phyloP scores from a whole-genome alignment of 2,113 vertebrate species.

The Salvator merianae region DNA sequence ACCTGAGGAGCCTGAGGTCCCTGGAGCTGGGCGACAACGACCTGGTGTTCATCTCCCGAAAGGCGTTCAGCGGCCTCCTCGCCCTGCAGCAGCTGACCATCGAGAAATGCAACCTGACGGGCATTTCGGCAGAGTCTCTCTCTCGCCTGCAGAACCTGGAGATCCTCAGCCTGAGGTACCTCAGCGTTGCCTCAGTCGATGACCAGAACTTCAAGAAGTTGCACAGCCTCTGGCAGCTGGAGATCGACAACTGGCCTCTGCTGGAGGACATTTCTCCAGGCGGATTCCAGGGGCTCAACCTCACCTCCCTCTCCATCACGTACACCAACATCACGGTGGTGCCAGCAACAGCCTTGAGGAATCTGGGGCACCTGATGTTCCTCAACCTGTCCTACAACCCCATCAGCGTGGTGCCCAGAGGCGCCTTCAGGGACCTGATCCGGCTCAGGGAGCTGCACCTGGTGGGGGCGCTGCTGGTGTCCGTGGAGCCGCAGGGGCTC shows the following conservation, averaged over 20 bases:
- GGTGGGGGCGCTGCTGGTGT: conserved; percentile 83
- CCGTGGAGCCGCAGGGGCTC: conserved; percentile 89
- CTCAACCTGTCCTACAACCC: conserved; percentile 96
- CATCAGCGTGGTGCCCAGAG: conserved; percentile 89
- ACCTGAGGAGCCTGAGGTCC: conserved; percentile 83
- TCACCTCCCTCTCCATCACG: conserved; percentile 93
- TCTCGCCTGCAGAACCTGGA: conserved; percentile 90
- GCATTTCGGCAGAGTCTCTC: conserved; percentile 89
- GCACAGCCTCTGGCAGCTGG: conserved; percentile 84
- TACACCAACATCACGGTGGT: conserved; percentile 95
- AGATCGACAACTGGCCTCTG: conserved; percentile 94
- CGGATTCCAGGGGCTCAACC: conserved; percentile 91
- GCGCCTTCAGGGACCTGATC: conserved; percentile 89
- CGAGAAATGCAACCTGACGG: conserved; percentile 94
- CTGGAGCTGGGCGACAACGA: conserved; percentile 96
- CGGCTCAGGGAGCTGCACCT: conserved; percentile 94
- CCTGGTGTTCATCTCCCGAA: conserved; percentile 94
- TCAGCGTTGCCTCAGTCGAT: conserved; percentile 86
- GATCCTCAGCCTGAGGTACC: conserved; percentile 88
- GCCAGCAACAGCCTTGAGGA: conserved; percentile 88
- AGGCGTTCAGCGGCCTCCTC: conserved; percentile 90
- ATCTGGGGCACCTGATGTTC: conserved; percentile 87
- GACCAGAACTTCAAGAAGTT: conserved; percentile 92
- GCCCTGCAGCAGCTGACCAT: conserved; percentile 89
- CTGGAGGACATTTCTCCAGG: conserved; percentile 88